Base-by-base conservation (phyloP, 2,113 vertebrate species). In the Acanthochromis polyacanthus region DNA sequence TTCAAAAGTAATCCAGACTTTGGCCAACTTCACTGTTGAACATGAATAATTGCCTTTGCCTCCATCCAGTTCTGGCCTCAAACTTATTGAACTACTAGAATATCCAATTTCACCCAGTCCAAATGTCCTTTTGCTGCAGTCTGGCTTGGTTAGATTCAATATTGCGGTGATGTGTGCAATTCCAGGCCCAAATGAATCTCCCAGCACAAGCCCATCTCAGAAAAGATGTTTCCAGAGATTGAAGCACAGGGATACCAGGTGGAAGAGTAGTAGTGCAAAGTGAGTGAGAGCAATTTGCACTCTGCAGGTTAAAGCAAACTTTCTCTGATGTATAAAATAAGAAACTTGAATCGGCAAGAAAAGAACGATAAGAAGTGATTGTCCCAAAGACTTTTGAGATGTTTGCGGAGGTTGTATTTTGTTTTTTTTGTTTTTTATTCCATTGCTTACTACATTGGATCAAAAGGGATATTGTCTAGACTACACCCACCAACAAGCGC, bases 131-230 rank as follows among this genome's bases (percentile, higher is more conserved):
- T 85, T 85, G 82, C 88, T 90, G 82, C 89, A 93, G 92, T 94
- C 91, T 82, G 89, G 89, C 92, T 93, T 90, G 88, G 91, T 95
- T 94, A 92, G 90, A 93, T 89, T 90, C 89, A 93, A 91, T 92
- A 93, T 82, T 84, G 83, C 69, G 22, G 84, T 84, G 87, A 90
- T 92, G 89, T 91, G 88, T 90, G 89, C 93, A 93, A 94, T 94
- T 92, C 90, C 93, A 94, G 80, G 68, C 71, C 85, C 85, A 93
- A 92, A 93, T 92, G 88, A 92, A 89, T 91, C 86, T 88, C 75
- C 75, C 32, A 80, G 83, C 76, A 43, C 83, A 87, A 75, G 57
- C 71, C 80, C 83, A 90, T 92, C 90, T 90, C 82, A 77, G 88
- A 87, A 89, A 93, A 93, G 89, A 90, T 92, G 87, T 93, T 93